Evolutionary conservation across 2,888 invertebrate genomes (phyloP).

Genomic region (Nineta flava): DNA sequence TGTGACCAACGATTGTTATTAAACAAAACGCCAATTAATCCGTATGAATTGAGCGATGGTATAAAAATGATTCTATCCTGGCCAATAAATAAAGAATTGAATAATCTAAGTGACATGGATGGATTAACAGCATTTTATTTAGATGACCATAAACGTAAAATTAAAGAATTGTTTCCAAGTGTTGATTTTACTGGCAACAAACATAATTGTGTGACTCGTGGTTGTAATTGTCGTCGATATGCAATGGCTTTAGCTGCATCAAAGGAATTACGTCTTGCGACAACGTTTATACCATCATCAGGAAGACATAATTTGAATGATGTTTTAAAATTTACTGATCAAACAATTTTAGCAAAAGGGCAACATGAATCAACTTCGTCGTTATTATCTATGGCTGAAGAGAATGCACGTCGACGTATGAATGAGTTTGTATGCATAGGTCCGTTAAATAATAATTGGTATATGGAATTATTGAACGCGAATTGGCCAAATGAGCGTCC

Average conservation of each 20-base stretch:
- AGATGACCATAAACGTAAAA: neutral
- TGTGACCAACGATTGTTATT: neutral
- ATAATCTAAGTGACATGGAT: neutral
- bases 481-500: neutral
- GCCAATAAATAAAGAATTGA: neutral
- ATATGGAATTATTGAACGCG: constrained; percentile 1
- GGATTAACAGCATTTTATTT: neutral
- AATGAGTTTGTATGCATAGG: constrained; percentile 1
- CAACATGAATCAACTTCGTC: too few relatives aligned
- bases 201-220: neutral
- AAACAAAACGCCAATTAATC: neutral
- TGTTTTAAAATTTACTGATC: too few relatives aligned
- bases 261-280: too few relatives aligned
- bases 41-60: neutral
- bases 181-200: neutral
- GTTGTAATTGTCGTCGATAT: neutral
- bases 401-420: neutral
- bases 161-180: neutral
- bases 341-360: too few relatives aligned
- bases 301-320: too few relatives aligned
- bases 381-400: neutral
- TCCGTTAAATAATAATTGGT: constrained; percentile 1
- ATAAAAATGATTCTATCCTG: neutral
- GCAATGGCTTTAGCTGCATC: too few relatives aligned
- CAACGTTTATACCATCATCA: too few relatives aligned